A percentile compares a stretch with the other conserved stretches of the same genome.
Conservation (phyloP, 1,140 invertebrate species). For the Akabosia matsudoensis region DNA sequence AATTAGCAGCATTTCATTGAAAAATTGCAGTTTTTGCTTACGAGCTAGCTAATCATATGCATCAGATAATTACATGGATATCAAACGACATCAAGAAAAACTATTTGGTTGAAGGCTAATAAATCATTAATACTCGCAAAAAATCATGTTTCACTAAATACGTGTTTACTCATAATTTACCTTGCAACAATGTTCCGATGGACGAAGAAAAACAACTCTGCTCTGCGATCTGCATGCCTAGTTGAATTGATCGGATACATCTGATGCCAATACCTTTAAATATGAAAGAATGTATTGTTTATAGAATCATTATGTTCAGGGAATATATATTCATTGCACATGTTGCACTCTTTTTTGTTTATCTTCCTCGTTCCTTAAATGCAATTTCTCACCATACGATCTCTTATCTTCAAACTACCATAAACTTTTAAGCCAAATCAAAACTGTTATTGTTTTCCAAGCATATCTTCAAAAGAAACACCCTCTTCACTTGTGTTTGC, state of each 20-base stretch:
- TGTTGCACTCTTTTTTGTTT: background rate
- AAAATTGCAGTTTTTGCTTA: too few species aligned
- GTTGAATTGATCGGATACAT: background rate
- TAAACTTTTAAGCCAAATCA: background rate
- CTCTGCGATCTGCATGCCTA: constrained; percentile 35
- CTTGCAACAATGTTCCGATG: constrained; percentile 46
- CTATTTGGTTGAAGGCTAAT: background rate
- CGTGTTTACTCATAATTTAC: constrained; percentile 46
- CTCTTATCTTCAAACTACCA: background rate
- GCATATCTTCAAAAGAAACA: too few species aligned
- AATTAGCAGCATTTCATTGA: too few species aligned
- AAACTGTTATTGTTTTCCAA: too few species aligned
- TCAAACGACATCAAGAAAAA: background rate
- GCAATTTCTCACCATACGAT: background rate
- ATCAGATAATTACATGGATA: background rate
- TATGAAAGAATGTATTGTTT: background rate
- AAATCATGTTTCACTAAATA: too few species aligned
- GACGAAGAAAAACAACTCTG: constrained; percentile 45
- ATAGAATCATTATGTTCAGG: background rate
- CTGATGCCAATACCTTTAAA: constrained; percentile 10
- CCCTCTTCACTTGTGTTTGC: too few species aligned
- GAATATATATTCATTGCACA: background rate
- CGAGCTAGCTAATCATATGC: too few species aligned
- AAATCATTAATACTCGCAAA: background rate
- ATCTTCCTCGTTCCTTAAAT: background rate